These are phyloP conservation scores for Drosophila robusta DNA, from an alignment of 2,888 invertebrate genomes.

Conservation along the genomic window DNA sequence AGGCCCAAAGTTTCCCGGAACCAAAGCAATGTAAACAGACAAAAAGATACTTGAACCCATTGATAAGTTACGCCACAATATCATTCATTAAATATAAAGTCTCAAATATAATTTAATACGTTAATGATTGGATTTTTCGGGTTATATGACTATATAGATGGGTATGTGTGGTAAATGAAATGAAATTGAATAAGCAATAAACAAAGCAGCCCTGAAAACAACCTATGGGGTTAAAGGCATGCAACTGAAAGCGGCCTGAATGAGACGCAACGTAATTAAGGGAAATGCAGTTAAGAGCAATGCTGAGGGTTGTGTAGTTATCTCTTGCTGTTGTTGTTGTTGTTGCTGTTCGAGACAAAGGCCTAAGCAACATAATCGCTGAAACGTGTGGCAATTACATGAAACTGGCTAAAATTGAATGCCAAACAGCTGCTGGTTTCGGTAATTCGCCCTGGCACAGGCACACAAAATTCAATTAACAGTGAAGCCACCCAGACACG, in stretches of 20 bases:
- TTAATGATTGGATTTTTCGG: conserved; percentile 1
- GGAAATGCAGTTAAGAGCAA: conserved; percentile 46
- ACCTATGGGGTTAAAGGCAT: conserved; percentile 8
- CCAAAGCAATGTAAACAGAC: background rate
- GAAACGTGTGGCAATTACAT: conserved; percentile 77
- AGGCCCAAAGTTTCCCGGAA: conserved; percentile 17
- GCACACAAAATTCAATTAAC: conserved; percentile 70
- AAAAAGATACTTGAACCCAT: background rate
- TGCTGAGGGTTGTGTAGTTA: conserved; percentile 4
- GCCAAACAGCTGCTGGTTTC: conserved; percentile 64
- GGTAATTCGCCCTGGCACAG: conserved; percentile 15
- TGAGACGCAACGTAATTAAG: conserved; percentile 53
- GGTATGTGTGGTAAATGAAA: conserved; percentile 19
- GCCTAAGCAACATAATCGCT: conserved; percentile 77
- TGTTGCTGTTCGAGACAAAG: conserved; percentile 33
- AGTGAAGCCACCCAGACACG: conserved; percentile 39
- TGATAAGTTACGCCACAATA: conserved; percentile 20
- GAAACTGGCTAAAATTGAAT: conserved; percentile 71
- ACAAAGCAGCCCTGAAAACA: conserved; percentile 2
- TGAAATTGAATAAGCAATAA: conserved; percentile 40
- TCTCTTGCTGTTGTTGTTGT: too few species aligned
- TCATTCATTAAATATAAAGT: conserved; percentile 9
- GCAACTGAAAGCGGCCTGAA: conserved; percentile 34
- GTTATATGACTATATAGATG: too few species aligned
- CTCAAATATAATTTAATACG: background rate